Percentiles rank a stretch among this genome's conserved stretches.
phyloP scores from a whole-genome alignment of 2,888 invertebrate species.

The Syrista parreyssii region DNA sequence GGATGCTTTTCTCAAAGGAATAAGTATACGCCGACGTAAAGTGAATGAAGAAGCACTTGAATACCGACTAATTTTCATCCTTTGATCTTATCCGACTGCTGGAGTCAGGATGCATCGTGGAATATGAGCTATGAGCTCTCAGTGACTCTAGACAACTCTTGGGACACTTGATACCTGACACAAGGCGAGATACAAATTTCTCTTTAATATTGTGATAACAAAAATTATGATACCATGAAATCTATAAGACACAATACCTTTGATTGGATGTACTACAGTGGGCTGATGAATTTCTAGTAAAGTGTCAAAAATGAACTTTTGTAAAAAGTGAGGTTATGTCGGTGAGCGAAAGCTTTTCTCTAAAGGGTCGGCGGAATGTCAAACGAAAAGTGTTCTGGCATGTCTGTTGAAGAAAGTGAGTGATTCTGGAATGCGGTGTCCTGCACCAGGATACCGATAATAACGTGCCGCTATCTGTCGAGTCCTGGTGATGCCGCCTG shows the following conservation, averaged over 20 bases:
- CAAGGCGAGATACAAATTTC: background rate
- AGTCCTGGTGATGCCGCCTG: slow-evolving; percentile 3
- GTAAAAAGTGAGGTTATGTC: background rate
- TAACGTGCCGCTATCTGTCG: slow-evolving; percentile 13
- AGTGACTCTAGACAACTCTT: background rate
- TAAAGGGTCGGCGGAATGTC: background rate
- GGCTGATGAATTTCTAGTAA: background rate
- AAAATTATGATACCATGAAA: background rate
- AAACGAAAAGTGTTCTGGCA: background rate
- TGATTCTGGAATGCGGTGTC: background rate
- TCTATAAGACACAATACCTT: background rate
- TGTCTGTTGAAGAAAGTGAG: background rate
- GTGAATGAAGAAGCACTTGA: slow-evolving; percentile 7
- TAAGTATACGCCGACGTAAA: background rate
- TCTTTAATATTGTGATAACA: background rate
- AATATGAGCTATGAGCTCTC: background rate
- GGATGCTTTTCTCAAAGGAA: background rate
- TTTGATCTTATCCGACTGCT: background rate
- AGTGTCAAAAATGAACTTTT: background rate
- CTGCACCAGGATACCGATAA: slow-evolving; percentile 14
- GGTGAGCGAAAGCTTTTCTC: background rate
- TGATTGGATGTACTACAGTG: background rate
- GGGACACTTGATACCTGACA: background rate
- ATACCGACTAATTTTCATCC: slow-evolving; percentile 4
- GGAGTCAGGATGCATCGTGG: background rate